phyloP scores from a whole-genome alignment of 2,888 invertebrate genomes.

The Micropterix aruncella region DNA sequence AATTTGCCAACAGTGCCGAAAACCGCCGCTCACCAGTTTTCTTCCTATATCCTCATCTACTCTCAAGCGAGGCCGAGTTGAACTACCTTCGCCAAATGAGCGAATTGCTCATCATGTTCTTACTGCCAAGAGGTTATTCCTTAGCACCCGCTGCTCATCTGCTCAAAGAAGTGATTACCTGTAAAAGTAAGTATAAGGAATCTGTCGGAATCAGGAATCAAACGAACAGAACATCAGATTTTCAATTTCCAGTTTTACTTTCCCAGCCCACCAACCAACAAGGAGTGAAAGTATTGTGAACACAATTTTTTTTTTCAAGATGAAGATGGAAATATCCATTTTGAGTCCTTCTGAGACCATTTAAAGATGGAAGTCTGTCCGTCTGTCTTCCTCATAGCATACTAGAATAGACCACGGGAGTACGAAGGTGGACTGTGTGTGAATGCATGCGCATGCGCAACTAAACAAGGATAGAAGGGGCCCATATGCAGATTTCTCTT shows the following conservation, averaged over 20 bases:
- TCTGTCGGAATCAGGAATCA: too few species aligned
- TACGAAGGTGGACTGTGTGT: too few species aligned
- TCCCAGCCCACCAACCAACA: too few species aligned
- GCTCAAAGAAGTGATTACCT: constrained; percentile 69
- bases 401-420: too few species aligned
- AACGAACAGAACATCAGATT: too few species aligned
- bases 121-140: constrained; percentile 72
- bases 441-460: too few species aligned
- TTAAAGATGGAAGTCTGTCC: background rate
- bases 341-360: too few species aligned
- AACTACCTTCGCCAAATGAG: constrained; percentile 71
- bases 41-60: constrained; percentile 59
- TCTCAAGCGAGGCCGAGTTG: constrained; percentile 58
- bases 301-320: too few species aligned
- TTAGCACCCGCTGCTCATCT: constrained; percentile 65
- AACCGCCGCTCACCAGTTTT: constrained; percentile 52
- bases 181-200: constrained; percentile 54
- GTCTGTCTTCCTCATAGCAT: background rate
- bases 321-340: too few species aligned
- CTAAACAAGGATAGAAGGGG: too few species aligned
- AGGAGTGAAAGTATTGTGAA: too few species aligned
- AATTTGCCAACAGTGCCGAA: constrained; percentile 46
- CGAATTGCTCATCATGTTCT: constrained; percentile 66
- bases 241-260: background rate
- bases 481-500: too few species aligned